Conservation (phyloP, 1,140 invertebrate species). For the Ceratina australensis region DNA sequence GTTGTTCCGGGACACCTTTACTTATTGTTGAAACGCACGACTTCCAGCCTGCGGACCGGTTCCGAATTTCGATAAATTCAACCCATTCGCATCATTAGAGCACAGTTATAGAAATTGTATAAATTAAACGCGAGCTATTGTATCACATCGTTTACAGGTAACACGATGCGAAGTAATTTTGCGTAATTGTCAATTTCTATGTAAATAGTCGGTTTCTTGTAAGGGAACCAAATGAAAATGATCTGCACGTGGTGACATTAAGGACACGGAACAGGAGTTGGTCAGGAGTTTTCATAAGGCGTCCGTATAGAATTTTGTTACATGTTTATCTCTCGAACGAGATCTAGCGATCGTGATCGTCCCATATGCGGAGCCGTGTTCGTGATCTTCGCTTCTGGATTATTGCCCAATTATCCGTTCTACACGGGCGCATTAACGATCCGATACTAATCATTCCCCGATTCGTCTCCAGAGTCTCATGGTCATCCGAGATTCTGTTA, state of each 20-base stretch:
- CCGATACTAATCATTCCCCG: conserved; percentile 59
- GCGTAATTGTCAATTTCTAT: too few relatives aligned
- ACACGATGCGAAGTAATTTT: too few relatives aligned
- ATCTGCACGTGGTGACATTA: too few relatives aligned
- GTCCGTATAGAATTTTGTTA: conserved; percentile 14
- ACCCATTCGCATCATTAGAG: too few relatives aligned
- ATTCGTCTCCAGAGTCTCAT: conserved; percentile 16
- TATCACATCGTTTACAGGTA: too few relatives aligned
- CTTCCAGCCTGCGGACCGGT: too few relatives aligned
- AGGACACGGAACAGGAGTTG: too few relatives aligned
- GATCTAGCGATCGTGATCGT: conserved; percentile 56
- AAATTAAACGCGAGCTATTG: too few relatives aligned
- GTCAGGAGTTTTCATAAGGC: neutral
- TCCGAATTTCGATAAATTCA: too few relatives aligned
- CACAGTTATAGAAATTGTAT: too few relatives aligned
- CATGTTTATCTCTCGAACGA: conserved; percentile 37
- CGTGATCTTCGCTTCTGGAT: conserved; percentile 58
- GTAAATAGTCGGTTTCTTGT: too few relatives aligned
- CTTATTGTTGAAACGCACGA: neutral
- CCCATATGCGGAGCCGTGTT: conserved; percentile 56
- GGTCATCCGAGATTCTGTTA: neutral
- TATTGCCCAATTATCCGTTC: conserved; percentile 62
- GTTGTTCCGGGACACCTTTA: neutral
- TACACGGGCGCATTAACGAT: conserved; percentile 49
- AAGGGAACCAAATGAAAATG: too few relatives aligned